Evolutionary conservation across 2,888 invertebrate species (phyloP).

Genomic region (Tipula helvola): DNA sequence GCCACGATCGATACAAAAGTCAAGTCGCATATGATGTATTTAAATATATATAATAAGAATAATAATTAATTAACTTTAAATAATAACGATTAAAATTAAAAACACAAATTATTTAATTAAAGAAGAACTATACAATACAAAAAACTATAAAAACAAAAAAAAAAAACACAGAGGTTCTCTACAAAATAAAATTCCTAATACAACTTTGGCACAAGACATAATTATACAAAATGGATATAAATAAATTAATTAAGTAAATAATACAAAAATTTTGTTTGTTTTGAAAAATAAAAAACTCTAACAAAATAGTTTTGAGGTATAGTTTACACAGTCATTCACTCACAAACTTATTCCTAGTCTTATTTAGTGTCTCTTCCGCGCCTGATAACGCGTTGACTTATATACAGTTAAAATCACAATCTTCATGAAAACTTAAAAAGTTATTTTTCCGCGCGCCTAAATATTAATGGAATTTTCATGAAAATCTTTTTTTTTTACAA

Average conservation of each 20-base stretch:
- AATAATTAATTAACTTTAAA: neutral
- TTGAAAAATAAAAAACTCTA: neutral
- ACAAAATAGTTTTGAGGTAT: neutral
- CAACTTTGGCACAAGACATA: neutral
- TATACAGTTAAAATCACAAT: neutral
- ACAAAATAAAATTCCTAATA: neutral
- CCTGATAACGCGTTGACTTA: neutral
- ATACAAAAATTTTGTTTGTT: neutral
- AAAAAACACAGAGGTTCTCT: neutral
- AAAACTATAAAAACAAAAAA: neutral
- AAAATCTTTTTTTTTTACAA: neutral
- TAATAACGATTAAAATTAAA: neutral
- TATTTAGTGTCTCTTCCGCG: neutral
- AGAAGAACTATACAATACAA: neutral
- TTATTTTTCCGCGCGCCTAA: neutral
- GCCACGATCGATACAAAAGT: no score
- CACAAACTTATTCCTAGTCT: neutral
- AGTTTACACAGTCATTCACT: neutral
- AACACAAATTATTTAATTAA: neutral
- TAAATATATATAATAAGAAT: neutral
- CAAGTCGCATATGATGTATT: neutral
- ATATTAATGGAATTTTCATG: neutral
- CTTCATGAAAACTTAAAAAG: neutral
- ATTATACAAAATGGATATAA: neutral
- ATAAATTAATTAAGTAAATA: neutral